phyloP scores from a whole-genome alignment of 2,797 vertebrate species.

The Pseudochirops corinnae region DNA sequence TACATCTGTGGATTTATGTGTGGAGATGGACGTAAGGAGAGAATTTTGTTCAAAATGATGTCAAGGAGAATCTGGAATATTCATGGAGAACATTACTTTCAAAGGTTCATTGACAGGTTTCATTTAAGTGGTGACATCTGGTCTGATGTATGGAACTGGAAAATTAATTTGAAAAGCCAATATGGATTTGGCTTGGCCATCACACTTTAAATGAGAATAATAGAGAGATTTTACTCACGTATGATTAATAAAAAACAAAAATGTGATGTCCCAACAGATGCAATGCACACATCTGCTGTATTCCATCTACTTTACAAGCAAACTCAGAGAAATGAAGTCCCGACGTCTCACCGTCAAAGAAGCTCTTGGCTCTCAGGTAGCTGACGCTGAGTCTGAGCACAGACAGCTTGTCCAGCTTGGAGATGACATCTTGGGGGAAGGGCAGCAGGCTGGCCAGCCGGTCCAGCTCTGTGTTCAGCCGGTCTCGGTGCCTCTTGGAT shows the following conservation, averaged over 20 bases:
- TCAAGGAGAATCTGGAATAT: constrained; percentile 19
- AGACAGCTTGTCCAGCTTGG: constrained; percentile 92
- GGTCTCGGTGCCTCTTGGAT: constrained; percentile 91
- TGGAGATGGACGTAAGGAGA: neutral
- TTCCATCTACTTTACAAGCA: constrained; percentile 51
- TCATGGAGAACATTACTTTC: constrained; percentile 52
- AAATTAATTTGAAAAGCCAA: constrained; percentile 63
- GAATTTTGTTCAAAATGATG: neutral
- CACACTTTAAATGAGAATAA: neutral
- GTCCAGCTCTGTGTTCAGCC: constrained; percentile 91
- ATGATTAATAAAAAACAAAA: neutral
- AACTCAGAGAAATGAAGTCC: constrained; percentile 64
- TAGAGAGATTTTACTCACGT: constrained; percentile 54
- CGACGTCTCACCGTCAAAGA: constrained; percentile 89
- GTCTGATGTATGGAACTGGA: constrained; percentile 69
- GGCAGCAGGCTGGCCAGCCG: constrained; percentile 90
- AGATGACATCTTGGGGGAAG: constrained; percentile 90
- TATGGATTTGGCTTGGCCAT: constrained; percentile 24
- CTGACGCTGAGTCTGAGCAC: constrained; percentile 92
- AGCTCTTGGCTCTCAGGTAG: constrained; percentile 91
- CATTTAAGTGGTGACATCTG: constrained; percentile 63
- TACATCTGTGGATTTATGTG: neutral
- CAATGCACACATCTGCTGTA: neutral
- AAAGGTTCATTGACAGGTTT: constrained; percentile 49
- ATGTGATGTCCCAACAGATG: constrained; percentile 42